Percentiles rank a stretch among this genome's conserved stretches.
phyloP scores from a whole-genome alignment of 2,797 vertebrate species.

The Epinephelus awoara region DNA sequence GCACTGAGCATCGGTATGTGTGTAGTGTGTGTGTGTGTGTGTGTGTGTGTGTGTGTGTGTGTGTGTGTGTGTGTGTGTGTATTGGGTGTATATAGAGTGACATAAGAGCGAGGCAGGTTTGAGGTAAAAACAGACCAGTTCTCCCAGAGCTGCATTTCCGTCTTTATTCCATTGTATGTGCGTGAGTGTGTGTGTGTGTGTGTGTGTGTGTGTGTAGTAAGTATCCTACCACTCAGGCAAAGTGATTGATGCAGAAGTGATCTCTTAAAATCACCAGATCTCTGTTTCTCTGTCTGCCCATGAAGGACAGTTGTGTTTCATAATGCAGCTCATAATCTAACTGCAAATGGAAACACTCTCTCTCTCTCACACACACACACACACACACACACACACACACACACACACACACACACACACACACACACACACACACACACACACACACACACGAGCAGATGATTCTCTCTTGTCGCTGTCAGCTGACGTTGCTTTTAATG shows the following conservation, averaged over 20 bases:
- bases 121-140: background rate
- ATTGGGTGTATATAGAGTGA: slow-evolving; percentile 14
- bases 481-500: slow-evolving; percentile 13
- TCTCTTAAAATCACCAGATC: slow-evolving; percentile 37
- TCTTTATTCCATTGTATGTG: slow-evolving; percentile 8
- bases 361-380: slow-evolving; percentile 2
- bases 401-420: too few relatives aligned
- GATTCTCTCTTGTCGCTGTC: slow-evolving; percentile 15
- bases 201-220: background rate
- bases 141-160: slow-evolving; percentile 3
- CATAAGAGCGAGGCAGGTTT: slow-evolving; percentile 7
- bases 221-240: background rate
- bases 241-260: slow-evolving; percentile 29
- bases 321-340: slow-evolving; percentile 12
- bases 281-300: slow-evolving; percentile 7
- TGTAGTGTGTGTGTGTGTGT: slow-evolving; percentile 7
- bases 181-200: background rate
- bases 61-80: background rate
- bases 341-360: slow-evolving; percentile 1
- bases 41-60: slow-evolving; percentile 16
- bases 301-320: slow-evolving; percentile 15
- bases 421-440: slow-evolving; percentile 3
- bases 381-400: background rate
- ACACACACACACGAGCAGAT: background rate
- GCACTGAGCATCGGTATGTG: slow-evolving; percentile 20